phyloP scores from a whole-genome alignment of 2,888 invertebrate species.

The Troglohyphantes excavatus region DNA sequence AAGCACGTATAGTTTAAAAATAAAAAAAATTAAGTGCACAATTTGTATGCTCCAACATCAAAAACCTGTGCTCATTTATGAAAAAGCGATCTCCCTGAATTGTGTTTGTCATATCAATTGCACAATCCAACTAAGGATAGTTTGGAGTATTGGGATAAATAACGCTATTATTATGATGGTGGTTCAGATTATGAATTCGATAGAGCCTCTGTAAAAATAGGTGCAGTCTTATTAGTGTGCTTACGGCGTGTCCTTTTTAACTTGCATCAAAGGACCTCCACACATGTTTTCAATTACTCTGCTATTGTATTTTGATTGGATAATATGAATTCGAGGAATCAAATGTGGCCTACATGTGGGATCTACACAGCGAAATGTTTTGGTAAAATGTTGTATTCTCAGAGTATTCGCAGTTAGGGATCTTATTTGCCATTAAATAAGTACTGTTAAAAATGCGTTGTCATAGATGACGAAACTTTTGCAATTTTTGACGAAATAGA shows the following conservation, averaged over 20 bases:
- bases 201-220: slow-evolving; percentile 24
- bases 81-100: background rate
- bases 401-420: no score
- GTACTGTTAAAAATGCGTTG: no score
- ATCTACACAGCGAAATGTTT: no score
- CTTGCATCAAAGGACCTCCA: background rate
- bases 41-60: background rate
- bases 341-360: no score
- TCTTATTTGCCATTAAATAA: no score
- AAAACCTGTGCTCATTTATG: background rate
- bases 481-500: no score
- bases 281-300: background rate
- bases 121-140: background rate
- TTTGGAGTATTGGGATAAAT: background rate
- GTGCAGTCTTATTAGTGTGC: slow-evolving; percentile 49
- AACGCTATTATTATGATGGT: background rate
- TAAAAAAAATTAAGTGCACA: no score
- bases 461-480: no score
- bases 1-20: no score
- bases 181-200: slow-evolving; percentile 13
- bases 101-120: slow-evolving; percentile 9
- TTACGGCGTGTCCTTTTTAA: background rate
- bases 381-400: no score
- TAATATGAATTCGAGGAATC: background rate
- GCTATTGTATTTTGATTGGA: background rate